Conservation (phyloP, 2,888 invertebrate genomes). For the Drosophila villosipedis region DNA sequence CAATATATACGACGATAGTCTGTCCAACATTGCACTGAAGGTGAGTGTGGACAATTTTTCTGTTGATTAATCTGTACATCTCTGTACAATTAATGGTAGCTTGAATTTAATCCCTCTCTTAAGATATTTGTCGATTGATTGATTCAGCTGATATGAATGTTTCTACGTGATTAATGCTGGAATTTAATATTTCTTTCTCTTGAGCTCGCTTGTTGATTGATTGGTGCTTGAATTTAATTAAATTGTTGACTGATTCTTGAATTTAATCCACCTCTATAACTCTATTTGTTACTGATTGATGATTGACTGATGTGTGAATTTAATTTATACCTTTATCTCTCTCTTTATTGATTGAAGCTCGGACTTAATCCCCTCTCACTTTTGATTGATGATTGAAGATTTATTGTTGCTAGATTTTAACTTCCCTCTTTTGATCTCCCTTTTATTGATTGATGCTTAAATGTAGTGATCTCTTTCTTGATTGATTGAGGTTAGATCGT, state of each 20-base stretch:
- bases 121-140: not conserved
- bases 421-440: not conserved
- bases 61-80: too few relatives aligned
- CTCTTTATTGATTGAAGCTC: not conserved
- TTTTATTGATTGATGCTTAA: not conserved
- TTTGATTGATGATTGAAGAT: not conserved
- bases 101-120: not conserved
- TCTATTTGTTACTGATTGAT: not conserved
- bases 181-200: not conserved
- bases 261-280: not conserved
- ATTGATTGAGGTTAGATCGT: not conserved
- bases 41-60: conserved; percentile 36
- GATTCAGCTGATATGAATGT: not conserved
- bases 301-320: not conserved
- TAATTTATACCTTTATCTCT: not conserved
- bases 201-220: not conserved
- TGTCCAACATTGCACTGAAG: conserved; percentile 64
- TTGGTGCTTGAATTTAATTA: not conserved
- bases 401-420: not conserved
- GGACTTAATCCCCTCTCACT: not conserved
- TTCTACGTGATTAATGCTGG: not conserved
- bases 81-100: not conserved
- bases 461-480: too few relatives aligned
- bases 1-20: conserved; percentile 82
- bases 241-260: not conserved